Evolutionary conservation across 2,113 vertebrate species (phyloP).

Genomic region (Mobula hypostoma): DNA sequence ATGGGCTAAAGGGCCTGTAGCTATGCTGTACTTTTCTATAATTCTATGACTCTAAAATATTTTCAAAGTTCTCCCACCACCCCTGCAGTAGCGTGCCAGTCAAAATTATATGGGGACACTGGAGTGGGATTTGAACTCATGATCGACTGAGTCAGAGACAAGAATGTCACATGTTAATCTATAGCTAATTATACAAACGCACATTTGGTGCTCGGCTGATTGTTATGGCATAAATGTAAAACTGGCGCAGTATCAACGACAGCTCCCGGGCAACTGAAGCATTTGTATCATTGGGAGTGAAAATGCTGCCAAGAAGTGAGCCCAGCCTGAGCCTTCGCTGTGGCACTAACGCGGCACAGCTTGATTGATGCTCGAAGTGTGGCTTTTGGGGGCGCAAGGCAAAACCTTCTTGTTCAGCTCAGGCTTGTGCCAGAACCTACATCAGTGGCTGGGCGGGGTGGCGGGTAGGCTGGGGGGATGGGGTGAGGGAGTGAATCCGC

Average conservation of each 20-base stretch:
- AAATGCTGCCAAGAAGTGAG: not conserved
- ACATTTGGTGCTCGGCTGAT: not conserved
- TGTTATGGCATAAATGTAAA: not conserved
- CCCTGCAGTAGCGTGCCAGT: not conserved
- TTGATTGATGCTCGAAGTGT: not conserved
- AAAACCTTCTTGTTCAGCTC: not conserved
- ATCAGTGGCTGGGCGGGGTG: not conserved
- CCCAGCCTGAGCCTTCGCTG: too few relatives aligned
- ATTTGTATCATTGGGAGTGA: not conserved
- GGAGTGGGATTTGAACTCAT: not conserved
- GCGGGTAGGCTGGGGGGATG: too few relatives aligned
- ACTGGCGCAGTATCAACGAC: not conserved
- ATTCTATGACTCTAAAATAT: too few relatives aligned
- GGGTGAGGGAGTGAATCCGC: not conserved
- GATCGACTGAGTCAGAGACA: not conserved
- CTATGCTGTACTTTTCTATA: too few relatives aligned
- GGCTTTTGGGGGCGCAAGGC: not conserved
- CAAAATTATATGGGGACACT: not conserved
- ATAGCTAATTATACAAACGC: not conserved
- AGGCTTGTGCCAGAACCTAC: not conserved
- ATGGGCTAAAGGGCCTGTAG: too few relatives aligned
- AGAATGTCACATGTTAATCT: not conserved
- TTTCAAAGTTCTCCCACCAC: not conserved
- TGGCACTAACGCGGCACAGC: not conserved
- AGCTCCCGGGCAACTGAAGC: not conserved